phyloP scores from a whole-genome alignment of 2,888 invertebrate species.

The Drosophila hamatofila region DNA sequence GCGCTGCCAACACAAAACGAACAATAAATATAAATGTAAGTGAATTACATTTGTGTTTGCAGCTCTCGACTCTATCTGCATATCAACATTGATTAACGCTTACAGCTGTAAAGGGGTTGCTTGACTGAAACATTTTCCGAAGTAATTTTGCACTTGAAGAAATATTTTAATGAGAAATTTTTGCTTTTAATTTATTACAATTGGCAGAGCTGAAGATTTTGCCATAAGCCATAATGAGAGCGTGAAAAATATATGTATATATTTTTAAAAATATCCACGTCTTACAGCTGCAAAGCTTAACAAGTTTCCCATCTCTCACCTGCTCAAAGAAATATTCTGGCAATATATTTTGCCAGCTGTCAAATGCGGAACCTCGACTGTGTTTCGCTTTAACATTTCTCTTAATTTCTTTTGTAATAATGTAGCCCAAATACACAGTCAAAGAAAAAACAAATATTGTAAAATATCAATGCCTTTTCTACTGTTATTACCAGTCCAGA shows the following conservation, averaged over 20 bases:
- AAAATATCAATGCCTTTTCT: no score
- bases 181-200: conserved; percentile 57
- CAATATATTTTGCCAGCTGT: conserved; percentile 50
- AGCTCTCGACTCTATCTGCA: conserved; percentile 36
- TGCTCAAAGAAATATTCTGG: conserved; percentile 45
- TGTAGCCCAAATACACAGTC: conserved; percentile 37
- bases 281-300: background rate
- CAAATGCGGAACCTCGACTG: conserved; percentile 48
- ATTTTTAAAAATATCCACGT: background rate
- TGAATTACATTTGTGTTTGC: conserved; percentile 49
- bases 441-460: background rate
- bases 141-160: conserved; percentile 54
- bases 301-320: conserved; percentile 23
- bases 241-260: background rate
- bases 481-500: no score
- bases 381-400: conserved; percentile 63
- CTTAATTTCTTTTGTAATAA: conserved; percentile 78
- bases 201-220: background rate
- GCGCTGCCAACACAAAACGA: no score
- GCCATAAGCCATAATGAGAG: background rate
- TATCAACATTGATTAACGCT: conserved; percentile 69
- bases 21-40: conserved; percentile 64
- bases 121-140: conserved; percentile 4
- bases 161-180: conserved; percentile 68
- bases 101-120: conserved; percentile 9